Percentiles rank a stretch among this genome's conserved stretches.
Conservation (phyloP, 2,888 invertebrate genomes). For the Conomelus anceps region DNA sequence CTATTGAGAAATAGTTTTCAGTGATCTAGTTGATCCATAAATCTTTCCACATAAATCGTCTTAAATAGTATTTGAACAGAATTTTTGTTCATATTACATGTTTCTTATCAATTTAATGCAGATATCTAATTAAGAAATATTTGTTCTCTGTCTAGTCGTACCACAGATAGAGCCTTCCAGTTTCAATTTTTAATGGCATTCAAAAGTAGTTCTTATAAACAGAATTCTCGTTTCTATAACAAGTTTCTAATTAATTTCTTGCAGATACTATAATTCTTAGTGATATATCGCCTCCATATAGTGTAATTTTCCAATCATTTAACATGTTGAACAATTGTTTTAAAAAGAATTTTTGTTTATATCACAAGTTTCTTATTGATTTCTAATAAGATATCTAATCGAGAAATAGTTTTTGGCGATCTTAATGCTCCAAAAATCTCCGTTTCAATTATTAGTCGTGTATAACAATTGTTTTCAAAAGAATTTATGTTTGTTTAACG, state of each 20-base stretch:
- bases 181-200: conserved; percentile 46
- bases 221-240: conserved; percentile 61
- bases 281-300: no score
- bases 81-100: conserved; percentile 32
- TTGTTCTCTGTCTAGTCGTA: conserved; percentile 26
- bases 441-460: no score
- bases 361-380: neutral
- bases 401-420: no score
- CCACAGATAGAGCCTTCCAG: conserved; percentile 50
- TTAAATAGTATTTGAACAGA: no score
- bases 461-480: neutral
- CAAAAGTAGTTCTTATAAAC: no score
- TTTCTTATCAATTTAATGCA: neutral
- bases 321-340: conserved; percentile 44
- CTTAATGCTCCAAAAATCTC: no score
- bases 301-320: no score
- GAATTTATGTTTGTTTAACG: conserved; percentile 32
- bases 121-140: neutral
- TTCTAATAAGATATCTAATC: neutral
- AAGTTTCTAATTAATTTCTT: no score
- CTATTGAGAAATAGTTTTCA: no score
- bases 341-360: neutral
- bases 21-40: no score
- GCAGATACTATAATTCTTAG: no score
- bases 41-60: no score